Base-by-base conservation (phyloP, 2,113 vertebrate genomes). In the Calidris pygmaea region DNA sequence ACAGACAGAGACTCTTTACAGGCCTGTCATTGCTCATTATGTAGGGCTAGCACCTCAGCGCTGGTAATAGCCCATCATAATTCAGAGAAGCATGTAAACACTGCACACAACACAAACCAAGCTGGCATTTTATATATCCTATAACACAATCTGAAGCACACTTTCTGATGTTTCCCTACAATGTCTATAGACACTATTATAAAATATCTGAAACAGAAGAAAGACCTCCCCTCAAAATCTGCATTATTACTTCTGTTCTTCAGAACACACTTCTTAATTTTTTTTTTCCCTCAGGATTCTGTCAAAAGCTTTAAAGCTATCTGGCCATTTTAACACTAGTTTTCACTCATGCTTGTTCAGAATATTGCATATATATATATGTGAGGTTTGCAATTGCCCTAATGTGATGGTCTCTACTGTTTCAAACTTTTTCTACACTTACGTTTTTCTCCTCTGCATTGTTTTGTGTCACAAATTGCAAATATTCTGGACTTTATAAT, bases 41-140 rank as follows among this genome's bases (percentile, higher is more conserved):
- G 8, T 17, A 21, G 32, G 56, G 26, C 23, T 43, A 27, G 7
- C 5, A 65, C 11, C 52, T 60, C 68, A 43, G 34, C 59, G 30
- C 24, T 43, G 21, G 15, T n/a, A 84, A 56, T 11, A 87, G 24
- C 4, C 24, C 11, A 2, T 18, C 34, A 23, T n/a, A 60, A 85
- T 32, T 63, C 62, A 82, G 47, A 74, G 22, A 71, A 60, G 26
- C 37, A 68, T 1, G 1, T 43, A 59, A 90, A 41, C 14, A 41
- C 14, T 29, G 7, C 5, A 29, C 3, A 27, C 0, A 0, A 59
- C 10, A 55, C 13, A 82, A 77, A 66, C 30, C 2, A 7, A 82
- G 29, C 6, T 41, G 22, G 29, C 10, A 66, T 58, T 90, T 80
- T 63, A 43, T 4, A 48, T 58, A 73, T 88, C 34, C 55, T 76